Percentiles rank a stretch among this genome's conserved stretches.
Evolutionary conservation across 1,140 invertebrate species (phyloP).

Genomic region (Potamilus streckersoni): DNA sequence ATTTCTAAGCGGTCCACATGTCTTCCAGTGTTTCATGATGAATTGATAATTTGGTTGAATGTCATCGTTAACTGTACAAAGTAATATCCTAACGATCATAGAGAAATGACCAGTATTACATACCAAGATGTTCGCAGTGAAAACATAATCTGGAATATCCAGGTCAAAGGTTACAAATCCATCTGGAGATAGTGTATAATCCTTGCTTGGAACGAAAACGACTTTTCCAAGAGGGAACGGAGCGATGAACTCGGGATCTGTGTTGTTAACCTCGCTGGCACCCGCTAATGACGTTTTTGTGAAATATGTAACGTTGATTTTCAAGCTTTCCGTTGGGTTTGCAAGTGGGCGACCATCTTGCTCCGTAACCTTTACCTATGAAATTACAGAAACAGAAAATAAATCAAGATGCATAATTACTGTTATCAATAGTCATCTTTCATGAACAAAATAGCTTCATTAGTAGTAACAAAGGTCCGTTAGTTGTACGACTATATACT

Average conservation of each 20-base stretch:
- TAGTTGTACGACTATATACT: too few species aligned
- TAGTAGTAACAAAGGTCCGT: too few species aligned
- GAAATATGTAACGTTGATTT: slow-evolving; percentile 19
- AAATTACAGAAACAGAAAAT: too few species aligned
- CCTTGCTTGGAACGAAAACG: background rate
- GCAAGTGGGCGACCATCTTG: slow-evolving; percentile 27
- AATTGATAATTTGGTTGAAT: too few species aligned
- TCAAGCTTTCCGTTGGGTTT: background rate
- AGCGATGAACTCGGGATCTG: background rate
- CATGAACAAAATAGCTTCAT: too few species aligned
- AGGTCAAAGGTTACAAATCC: slow-evolving; percentile 11
- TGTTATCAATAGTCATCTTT: too few species aligned
- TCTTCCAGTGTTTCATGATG: too few species aligned
- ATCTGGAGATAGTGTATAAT: background rate
- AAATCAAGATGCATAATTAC: too few species aligned
- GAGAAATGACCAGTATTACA: background rate
- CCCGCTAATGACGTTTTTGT: slow-evolving; percentile 3
- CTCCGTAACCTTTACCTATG: slow-evolving; percentile 14
- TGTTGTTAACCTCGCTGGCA: too few species aligned
- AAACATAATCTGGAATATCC: slow-evolving; percentile 1
- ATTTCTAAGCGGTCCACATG: too few species aligned
- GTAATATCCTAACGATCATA: background rate
- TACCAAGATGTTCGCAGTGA: slow-evolving; percentile 20
- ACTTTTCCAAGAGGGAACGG: slow-evolving; percentile 16
- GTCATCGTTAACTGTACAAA: too few species aligned